Conservation (phyloP, 2,113 vertebrate species). For the Antechinus stuartii region DNA sequence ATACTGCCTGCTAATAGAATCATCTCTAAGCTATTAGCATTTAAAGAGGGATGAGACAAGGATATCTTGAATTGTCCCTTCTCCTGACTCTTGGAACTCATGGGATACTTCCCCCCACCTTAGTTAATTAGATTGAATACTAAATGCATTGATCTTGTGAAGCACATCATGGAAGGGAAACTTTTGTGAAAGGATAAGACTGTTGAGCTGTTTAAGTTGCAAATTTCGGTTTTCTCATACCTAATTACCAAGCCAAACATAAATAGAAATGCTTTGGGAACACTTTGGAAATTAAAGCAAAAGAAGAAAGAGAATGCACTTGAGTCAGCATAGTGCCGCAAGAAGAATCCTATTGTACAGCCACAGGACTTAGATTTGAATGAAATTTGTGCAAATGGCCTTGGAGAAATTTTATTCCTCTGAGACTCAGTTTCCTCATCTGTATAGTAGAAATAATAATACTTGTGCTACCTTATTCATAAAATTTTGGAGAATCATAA, state of each 20-base stretch:
- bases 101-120: slow-evolving; percentile 59
- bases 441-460: not conserved
- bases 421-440: not conserved
- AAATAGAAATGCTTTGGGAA: not conserved
- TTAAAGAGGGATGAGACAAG: slow-evolving; percentile 77
- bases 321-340: not conserved
- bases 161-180: slow-evolving; percentile 41
- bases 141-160: slow-evolving; percentile 74
- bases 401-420: not conserved
- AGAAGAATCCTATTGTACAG: not conserved
- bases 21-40: slow-evolving; percentile 80
- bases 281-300: not conserved
- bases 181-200: slow-evolving; percentile 56
- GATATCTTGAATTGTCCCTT: slow-evolving; percentile 71
- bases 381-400: not conserved
- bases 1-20: slow-evolving; percentile 74
- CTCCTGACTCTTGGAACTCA: slow-evolving; percentile 63
- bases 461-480: not conserved
- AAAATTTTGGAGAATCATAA: not conserved
- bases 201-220: slow-evolving; percentile 28
- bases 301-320: not conserved
- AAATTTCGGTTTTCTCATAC: slow-evolving; percentile 25
- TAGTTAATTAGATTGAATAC: slow-evolving; percentile 75
- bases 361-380: not conserved
- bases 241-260: not conserved